These are phyloP conservation scores for Pinna nobilis DNA, from an alignment of 1,140 invertebrate genomes.

Conservation along the genomic window DNA sequence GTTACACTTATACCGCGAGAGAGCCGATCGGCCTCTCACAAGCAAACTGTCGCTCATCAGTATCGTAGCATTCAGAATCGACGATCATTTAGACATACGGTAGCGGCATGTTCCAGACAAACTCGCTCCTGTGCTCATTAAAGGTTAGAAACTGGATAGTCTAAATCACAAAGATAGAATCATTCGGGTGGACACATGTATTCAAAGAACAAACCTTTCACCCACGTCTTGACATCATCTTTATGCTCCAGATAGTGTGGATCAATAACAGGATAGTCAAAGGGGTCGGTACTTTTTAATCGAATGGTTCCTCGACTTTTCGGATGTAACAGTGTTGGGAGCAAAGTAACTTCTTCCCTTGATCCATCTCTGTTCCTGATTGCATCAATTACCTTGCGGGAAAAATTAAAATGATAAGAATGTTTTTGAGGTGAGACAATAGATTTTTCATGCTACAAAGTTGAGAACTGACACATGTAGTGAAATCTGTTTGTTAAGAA, in stretches of 20 bases:
- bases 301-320: slow-evolving; percentile 64
- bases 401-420: too few species aligned
- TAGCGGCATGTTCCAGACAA: background rate
- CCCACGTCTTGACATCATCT: slow-evolving; percentile 33
- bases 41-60: background rate
- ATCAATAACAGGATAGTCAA: slow-evolving; percentile 88
- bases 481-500: too few species aligned
- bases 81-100: background rate
- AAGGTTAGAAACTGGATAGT: background rate
- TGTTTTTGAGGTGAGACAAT: too few species aligned
- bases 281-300: slow-evolving; percentile 81
- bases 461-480: background rate
- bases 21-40: too few species aligned
- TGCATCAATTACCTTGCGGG: too few species aligned
- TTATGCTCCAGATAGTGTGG: slow-evolving; percentile 76
- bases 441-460: background rate
- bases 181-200: too few species aligned
- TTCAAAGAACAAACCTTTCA: too few species aligned
- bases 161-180: too few species aligned
- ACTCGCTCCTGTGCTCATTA: background rate
- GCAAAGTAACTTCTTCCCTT: background rate
- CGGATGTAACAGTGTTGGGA: slow-evolving; percentile 38
- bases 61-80: background rate
- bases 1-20: too few species aligned
- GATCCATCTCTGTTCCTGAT: too few species aligned